Evolutionary conservation across 1,140 invertebrate genomes (phyloP), one percentile per base, ranked within the genome.

Genomic region (Drosophila malerkotliana): DNA sequence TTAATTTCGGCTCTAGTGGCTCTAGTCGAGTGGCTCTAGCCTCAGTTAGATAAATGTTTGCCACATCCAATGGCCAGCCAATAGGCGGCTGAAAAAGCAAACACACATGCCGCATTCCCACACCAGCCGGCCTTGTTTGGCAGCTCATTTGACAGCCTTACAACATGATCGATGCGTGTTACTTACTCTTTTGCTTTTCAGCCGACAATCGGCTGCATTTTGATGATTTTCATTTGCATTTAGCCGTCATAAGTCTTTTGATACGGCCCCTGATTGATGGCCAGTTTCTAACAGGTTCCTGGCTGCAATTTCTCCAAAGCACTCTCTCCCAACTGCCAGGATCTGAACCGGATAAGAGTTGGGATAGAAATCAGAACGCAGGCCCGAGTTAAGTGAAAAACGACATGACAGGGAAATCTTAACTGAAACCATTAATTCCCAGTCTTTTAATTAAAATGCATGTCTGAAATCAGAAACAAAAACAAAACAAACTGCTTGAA

Each of bases 91-190:
- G 26, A 34, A 51, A 54, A 76, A 52, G 47, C 58, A 77, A 53
- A 62, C 44, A 68, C 81, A 85, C 57, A 74, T 85, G 81, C 68
- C 53, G 64, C 81, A 85, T 85, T 84, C 77, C 64, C 81, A 85
- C 82, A 76, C 79, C 68, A 30, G 34, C 32, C 56, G 62, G 54
- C 77, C 81, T 85, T 62, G 77, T 84, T 85, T 68, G 52, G 74
- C 73, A 78, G 75, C 72, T 80, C 81, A 84, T 76, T 84, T 85
- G 81, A 80, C 81, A 84, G 81, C 66, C 64, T 47, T 68, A 76
- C 80, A 87, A 81, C 82, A 76, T 85, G 81, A 81, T 84, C 77
- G 82, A 84, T 84, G 77, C 62, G 64, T 59, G 68, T 72, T 63
- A 75, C 69, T 84, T 67, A 67, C 54, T 58, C 41, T 51, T 63